These are phyloP conservation scores for Candoia aspera DNA, from an alignment of 2,113 vertebrate genomes.

Conservation along the genomic window DNA sequence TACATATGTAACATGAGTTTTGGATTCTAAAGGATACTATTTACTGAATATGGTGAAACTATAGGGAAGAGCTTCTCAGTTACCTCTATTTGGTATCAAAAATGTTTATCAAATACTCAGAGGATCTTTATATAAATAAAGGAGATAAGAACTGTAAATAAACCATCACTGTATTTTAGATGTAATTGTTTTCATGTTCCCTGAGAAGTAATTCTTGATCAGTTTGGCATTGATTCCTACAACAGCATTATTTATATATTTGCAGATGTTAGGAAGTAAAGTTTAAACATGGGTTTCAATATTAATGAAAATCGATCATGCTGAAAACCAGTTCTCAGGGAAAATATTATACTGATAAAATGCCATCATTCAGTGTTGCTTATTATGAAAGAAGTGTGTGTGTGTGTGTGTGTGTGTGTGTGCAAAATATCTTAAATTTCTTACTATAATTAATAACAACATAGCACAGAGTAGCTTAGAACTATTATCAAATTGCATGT, in stretches of 20 bases:
- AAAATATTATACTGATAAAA: slow-evolving; percentile 17
- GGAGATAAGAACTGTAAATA: background rate
- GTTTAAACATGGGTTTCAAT: background rate
- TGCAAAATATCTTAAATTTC: background rate
- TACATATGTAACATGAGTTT: background rate
- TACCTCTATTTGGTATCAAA: background rate
- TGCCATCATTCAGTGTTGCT: slow-evolving; percentile 7
- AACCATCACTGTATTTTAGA: background rate
- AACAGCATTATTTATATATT: background rate
- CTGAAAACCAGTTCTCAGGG: background rate
- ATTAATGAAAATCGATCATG: background rate
- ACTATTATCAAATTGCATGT: background rate
- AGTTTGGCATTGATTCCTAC: background rate
- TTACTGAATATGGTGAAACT: background rate
- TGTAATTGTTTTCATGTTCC: background rate
- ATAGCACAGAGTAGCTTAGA: background rate
- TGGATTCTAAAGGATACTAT: background rate
- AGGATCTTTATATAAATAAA: background rate
- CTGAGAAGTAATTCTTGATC: background rate
- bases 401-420: background rate
- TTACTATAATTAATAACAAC: background rate
- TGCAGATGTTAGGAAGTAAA: background rate
- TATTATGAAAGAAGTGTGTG: background rate
- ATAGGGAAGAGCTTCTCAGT: background rate
- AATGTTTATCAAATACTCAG: background rate